Evolutionary conservation across 1,140 invertebrate genomes (phyloP).

Genomic region (Notospermus geniculatus): DNA sequence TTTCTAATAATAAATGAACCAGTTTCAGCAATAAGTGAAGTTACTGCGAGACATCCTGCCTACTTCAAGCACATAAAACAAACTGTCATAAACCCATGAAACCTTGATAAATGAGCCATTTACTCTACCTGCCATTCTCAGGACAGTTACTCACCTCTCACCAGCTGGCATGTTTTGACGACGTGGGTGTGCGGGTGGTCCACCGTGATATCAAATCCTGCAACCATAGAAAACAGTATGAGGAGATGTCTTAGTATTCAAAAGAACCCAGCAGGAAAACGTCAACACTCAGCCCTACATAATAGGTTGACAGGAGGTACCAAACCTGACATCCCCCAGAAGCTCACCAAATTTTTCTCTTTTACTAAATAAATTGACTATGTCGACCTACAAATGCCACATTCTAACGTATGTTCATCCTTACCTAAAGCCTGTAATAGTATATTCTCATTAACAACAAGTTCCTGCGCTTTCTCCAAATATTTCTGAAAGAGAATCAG

Average conservation of each 20-base stretch:
- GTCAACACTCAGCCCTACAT: background rate
- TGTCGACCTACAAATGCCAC: no score
- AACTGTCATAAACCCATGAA: no score
- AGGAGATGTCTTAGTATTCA: no score
- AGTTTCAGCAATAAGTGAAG: no score
- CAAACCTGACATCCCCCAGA: background rate
- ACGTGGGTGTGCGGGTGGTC: slow-evolving; percentile 97
- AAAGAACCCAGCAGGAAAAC: no score
- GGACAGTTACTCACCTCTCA: slow-evolving; percentile 70
- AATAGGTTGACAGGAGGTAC: background rate
- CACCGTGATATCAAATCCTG: slow-evolving; percentile 91
- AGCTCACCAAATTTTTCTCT: no score
- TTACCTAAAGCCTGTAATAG: slow-evolving; percentile 82
- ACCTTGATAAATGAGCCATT: background rate
- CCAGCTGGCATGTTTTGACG: slow-evolving; percentile 88
- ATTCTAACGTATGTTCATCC: no score
- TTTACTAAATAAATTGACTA: no score
- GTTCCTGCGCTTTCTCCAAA: slow-evolving; percentile 77
- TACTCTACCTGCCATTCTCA: background rate
- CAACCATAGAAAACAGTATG: slow-evolving; percentile 20
- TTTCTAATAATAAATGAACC: no score
- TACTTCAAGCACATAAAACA: no score
- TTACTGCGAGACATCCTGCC: no score
- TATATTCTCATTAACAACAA: slow-evolving; percentile 94
- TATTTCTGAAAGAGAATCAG: slow-evolving; percentile 64